Evolutionary conservation across 2,113 vertebrate genomes (phyloP), one percentile per base, ranked within the genome.

Genomic region (Dipodomys stephensi): DNA sequence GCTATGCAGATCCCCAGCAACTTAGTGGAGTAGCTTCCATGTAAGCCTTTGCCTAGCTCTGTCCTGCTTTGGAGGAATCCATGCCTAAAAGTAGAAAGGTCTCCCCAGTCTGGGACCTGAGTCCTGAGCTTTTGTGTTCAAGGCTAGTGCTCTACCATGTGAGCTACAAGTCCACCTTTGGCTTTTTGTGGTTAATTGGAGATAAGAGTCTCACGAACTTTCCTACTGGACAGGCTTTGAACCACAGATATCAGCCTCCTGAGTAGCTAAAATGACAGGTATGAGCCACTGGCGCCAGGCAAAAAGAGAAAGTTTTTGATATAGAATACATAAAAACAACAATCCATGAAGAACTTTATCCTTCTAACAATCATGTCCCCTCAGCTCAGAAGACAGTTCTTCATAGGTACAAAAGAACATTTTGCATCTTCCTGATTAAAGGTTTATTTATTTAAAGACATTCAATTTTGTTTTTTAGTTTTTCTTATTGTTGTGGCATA

Each of bases 1-100:
- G 79, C 89, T 96, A 30, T 60, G 32, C 25, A 49, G 49, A 16
- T 13, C 12, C 95, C 44, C 91, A 92, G 67, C 46, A n/a, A 86
- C 94, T 93, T 76, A 5, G 13, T 7, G 77, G 44, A 95, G 77
- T 30, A 76, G 92, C 93, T 93, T 65, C 64, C 84, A 25, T 88
- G 49, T 32, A 76, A 87, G 91, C 77, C 83, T 92, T 92, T 96
- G 30, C 90, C 71, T 93, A 94, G 87, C 39, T 3, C 15, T 27
- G 94, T 71, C 71, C 69, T 68, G 78, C 89, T 91, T 92, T 86
- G 65, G 44, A 6, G 68, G 62, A 92, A 69, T 95, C 95, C 76
- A 64, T 67, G 30, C 78, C 32, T 20, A 60, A 35, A 57, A 57
- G 53, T 57, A 57, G 16, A 57, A 57, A 18, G 53, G 53, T 57